Conservation (phyloP, 2,113 vertebrate species). For the Phalacrocorax aristotelis region DNA sequence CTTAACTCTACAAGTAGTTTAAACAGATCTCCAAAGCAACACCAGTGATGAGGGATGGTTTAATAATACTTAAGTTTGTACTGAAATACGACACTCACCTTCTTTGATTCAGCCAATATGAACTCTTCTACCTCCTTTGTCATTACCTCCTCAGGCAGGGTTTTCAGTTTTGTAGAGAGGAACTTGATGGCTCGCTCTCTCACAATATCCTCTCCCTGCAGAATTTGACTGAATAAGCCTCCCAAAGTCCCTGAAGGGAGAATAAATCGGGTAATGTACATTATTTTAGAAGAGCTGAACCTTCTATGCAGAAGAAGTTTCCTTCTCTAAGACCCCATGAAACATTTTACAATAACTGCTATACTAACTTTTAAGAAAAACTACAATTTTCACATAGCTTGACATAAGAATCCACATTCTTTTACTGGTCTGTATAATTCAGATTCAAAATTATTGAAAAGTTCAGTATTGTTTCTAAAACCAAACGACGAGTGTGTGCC, state of each 20-base stretch:
- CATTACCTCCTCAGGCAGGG: conserved; percentile 89
- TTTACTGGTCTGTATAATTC: neutral
- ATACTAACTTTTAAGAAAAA: neutral
- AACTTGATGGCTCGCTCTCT: conserved; percentile 96
- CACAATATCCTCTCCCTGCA: conserved; percentile 97
- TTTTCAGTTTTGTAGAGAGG: conserved; percentile 90
- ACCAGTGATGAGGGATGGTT: neutral
- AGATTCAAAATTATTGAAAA: neutral
- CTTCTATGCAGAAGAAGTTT: neutral
- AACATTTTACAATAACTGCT: neutral
- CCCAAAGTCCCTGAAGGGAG: conserved; percentile 86
- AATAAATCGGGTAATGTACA: neutral
- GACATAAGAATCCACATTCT: neutral
- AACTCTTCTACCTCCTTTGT: conserved; percentile 96
- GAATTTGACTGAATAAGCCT: conserved; percentile 96
- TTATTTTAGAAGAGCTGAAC: neutral
- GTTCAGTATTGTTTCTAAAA: neutral
- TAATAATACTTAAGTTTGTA: neutral
- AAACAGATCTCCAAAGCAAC: neutral
- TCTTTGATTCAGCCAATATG: conserved; percentile 91
- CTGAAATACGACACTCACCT: conserved; percentile 71
- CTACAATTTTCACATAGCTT: accelerated
- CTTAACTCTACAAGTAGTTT: neutral
- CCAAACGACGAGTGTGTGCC: neutral
- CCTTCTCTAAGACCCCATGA: neutral